A percentile compares a stretch with the other conserved stretches of the same genome.
These are phyloP conservation scores for Sander lucioperca DNA, from an alignment of 2,113 vertebrate species.

Conservation along the genomic window DNA sequence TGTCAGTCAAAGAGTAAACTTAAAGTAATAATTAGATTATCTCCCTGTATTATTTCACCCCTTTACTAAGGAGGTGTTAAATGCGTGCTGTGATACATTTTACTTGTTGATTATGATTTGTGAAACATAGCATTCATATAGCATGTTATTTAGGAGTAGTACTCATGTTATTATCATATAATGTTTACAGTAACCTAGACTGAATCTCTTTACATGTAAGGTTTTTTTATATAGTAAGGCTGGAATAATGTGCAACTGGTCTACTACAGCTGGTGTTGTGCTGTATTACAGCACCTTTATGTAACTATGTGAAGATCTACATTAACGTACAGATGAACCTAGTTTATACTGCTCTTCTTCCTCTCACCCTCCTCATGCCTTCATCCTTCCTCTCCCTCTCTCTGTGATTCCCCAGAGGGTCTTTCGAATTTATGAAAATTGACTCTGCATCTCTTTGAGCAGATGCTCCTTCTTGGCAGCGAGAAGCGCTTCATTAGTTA, in stretches of 20 bases:
- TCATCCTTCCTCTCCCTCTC: constrained; percentile 22
- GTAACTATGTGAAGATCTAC: background rate
- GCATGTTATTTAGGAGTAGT: background rate
- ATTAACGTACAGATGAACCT: constrained; percentile 1
- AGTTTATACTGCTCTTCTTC: background rate
- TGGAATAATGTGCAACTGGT: background rate
- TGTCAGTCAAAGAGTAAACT: constrained; percentile 20
- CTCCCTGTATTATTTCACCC: background rate
- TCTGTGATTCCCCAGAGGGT: constrained; percentile 55
- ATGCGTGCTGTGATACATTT: background rate
- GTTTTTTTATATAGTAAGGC: background rate
- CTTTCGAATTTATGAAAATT: constrained; percentile 77
- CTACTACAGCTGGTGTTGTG: background rate
- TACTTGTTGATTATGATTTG: background rate
- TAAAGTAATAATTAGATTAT: background rate
- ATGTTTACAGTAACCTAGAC: background rate
- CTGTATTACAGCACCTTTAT: background rate
- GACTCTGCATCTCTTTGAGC: constrained; percentile 73
- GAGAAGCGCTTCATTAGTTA: constrained; percentile 74
- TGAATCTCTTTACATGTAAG: background rate
- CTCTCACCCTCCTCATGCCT: constrained; percentile 11
- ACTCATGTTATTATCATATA: background rate
- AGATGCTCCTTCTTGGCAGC: constrained; percentile 77
- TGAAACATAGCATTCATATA: background rate
- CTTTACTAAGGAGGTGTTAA: background rate